Percentiles rank a stretch among this genome's conserved stretches.
phyloP scores from a whole-genome alignment of 2,113 vertebrate species.

The Gorilla gorilla region DNA sequence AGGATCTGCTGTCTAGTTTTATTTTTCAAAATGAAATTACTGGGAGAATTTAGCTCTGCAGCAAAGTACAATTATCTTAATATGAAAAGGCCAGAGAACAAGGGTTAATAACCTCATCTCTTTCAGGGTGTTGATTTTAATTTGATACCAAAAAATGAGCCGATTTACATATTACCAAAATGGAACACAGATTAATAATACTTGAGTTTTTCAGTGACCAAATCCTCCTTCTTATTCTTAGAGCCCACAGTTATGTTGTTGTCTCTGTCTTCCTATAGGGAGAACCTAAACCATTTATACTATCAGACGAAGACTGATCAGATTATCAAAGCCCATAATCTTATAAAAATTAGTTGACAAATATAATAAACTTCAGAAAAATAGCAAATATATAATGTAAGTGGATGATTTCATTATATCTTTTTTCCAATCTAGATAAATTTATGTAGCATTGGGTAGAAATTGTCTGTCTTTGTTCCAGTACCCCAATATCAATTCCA shows the following conservation, averaged over 20 bases:
- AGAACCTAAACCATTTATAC: not conserved
- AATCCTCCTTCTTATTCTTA: not conserved
- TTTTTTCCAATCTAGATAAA: not conserved
- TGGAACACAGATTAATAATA: constrained; percentile 23
- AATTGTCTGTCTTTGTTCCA: not conserved
- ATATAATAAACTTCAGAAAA: not conserved
- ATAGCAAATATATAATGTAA: not conserved
- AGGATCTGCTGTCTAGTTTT: constrained; percentile 58
- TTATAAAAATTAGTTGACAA: not conserved
- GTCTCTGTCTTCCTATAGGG: not conserved
- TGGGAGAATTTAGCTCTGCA: constrained; percentile 36
- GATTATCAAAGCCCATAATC: not conserved
- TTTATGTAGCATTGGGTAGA: not conserved
- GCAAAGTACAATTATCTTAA: constrained; percentile 58
- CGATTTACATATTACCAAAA: constrained; percentile 44
- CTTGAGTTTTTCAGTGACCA: constrained; percentile 8
- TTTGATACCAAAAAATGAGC: constrained; percentile 45
- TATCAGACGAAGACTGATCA: not conserved
- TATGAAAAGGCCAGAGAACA: constrained; percentile 33
- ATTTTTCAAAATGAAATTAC: constrained; percentile 71
- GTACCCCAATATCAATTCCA: not conserved
- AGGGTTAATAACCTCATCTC: constrained; percentile 48
- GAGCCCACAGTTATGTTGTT: not conserved
- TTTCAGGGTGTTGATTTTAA: constrained; percentile 54
- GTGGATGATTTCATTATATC: not conserved